A percentile compares a stretch with the other conserved stretches of the same genome.
phyloP scores from a whole-genome alignment of 2,113 vertebrate genomes.

The Callorhinus ursinus region DNA sequence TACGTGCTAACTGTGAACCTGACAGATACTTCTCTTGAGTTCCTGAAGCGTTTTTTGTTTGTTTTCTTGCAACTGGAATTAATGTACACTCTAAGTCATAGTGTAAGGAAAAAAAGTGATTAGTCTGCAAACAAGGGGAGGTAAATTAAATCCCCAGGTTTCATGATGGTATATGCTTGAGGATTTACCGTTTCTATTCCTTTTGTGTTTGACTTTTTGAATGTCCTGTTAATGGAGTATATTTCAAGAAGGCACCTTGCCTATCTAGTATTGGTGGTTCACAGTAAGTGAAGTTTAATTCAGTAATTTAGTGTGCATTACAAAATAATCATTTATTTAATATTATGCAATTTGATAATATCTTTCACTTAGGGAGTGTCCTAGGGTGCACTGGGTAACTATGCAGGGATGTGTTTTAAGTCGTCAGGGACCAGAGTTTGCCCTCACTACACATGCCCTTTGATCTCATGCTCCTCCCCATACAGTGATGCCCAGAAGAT shows the following conservation, averaged over 20 bases:
- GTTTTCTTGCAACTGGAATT: background rate
- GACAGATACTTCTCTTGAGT: background rate
- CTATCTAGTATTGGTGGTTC: background rate
- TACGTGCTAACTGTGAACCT: background rate
- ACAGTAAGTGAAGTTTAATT: background rate
- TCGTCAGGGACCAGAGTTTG: background rate
- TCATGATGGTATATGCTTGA: background rate
- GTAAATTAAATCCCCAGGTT: background rate
- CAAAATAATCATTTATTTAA: background rate
- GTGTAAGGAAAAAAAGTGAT: background rate
- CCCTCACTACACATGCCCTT: background rate
- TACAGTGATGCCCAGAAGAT: background rate
- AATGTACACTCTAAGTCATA: background rate
- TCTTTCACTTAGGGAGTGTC: background rate
- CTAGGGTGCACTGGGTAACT: background rate
- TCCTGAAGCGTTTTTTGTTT: background rate
- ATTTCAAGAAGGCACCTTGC: background rate
- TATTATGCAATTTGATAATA: background rate
- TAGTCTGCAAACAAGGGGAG: background rate
- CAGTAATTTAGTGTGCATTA: background rate
- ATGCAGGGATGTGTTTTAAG: constrained; percentile 8
- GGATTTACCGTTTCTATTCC: background rate
- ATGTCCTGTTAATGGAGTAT: background rate
- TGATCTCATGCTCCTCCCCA: background rate
- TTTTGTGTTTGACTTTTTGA: background rate